A percentile compares a stretch with the other conserved stretches of the same genome.
Evolutionary conservation across 2,888 invertebrate genomes (phyloP).

Genomic region (Tanypteryx hageni): DNA sequence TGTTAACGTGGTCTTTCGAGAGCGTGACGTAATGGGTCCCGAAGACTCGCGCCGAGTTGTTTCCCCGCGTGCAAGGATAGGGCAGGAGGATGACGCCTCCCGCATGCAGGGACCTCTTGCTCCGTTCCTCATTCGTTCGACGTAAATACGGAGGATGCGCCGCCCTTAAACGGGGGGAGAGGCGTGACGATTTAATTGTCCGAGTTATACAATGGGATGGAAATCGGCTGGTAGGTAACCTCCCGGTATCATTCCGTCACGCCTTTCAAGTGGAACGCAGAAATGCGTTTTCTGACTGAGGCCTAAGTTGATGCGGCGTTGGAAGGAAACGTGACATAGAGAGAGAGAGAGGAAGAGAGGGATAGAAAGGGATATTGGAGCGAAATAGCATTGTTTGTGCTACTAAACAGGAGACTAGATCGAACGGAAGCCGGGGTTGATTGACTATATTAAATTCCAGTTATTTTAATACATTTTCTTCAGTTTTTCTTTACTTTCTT

Average conservation of each 20-base stretch:
- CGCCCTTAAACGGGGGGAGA: neutral
- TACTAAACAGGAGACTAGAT: neutral
- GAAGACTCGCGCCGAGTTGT: neutral
- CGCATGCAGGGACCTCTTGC: neutral
- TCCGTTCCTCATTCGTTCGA: neutral
- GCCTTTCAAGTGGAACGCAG: constrained; percentile 47
- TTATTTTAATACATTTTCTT: too few relatives aligned
- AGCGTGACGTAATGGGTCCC: constrained; percentile 6
- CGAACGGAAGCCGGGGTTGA: neutral
- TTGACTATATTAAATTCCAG: too few relatives aligned
- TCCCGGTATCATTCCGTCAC: constrained; percentile 43
- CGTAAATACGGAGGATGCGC: neutral
- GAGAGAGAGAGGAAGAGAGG: neutral
- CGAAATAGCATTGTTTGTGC: neutral
- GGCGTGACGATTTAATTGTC: constrained; percentile 63
- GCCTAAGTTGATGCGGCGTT: neutral
- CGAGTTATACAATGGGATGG: neutral
- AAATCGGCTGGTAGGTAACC: neutral
- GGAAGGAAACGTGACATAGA: too few relatives aligned
- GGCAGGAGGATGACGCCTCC: neutral
- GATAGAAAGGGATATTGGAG: neutral
- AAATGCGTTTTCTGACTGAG: neutral
- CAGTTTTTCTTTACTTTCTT: too few relatives aligned
- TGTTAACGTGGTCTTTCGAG: neutral
- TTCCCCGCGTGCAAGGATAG: neutral